Conservation (phyloP, 1,140 invertebrate genomes). For the Batillaria attramentaria region DNA sequence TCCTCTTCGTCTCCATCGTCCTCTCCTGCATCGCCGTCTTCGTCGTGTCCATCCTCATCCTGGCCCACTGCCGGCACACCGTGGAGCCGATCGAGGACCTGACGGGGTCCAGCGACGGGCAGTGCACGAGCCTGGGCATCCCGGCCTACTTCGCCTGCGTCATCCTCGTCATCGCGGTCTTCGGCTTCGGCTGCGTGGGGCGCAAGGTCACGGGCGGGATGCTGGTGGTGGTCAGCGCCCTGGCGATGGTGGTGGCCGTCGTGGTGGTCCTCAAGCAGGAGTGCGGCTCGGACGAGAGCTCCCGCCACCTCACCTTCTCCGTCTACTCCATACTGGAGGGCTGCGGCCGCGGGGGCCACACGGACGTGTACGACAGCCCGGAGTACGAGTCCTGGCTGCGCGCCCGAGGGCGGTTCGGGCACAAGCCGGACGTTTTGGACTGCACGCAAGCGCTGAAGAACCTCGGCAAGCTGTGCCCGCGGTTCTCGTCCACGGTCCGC, state of each 20-base stretch:
- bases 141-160: conserved; percentile 42
- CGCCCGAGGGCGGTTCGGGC: neutral
- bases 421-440: neutral
- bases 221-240: conserved; percentile 35
- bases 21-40: conserved; percentile 13
- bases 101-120: conserved; percentile 13
- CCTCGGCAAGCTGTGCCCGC: neutral
- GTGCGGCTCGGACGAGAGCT: neutral
- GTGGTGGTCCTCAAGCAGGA: conserved; percentile 29
- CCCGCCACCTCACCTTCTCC: conserved; percentile 1
- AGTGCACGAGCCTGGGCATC: conserved; percentile 37
- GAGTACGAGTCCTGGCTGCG: neutral
- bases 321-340: neutral
- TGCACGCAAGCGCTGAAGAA: neutral
- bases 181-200: conserved; percentile 48
- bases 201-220: conserved; percentile 31
- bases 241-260: conserved; percentile 30
- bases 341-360: neutral
- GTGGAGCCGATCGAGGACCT: conserved; percentile 19
- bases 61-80: conserved; percentile 28
- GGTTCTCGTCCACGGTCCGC: neutral
- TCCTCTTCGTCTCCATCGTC: conserved; percentile 25
- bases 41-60: conserved; percentile 24
- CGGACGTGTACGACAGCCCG: neutral
- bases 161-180: conserved; percentile 36